A percentile compares a stretch with the other conserved stretches of the same genome.
These are phyloP conservation scores for Tipula unca DNA, from an alignment of 2,888 invertebrate genomes.

Conservation along the genomic window DNA sequence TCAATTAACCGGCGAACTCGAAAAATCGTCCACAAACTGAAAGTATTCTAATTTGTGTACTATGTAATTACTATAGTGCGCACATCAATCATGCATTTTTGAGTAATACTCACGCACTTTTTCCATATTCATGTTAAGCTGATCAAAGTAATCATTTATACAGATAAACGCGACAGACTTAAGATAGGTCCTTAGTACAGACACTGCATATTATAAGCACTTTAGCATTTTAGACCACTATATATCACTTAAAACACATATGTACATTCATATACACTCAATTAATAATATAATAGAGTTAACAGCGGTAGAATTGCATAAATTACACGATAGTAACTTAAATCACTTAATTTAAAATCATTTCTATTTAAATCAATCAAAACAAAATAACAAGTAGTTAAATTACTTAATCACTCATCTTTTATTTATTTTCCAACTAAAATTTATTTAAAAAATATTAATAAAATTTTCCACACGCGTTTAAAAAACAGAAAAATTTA, in stretches of 20 bases:
- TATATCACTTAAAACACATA: not conserved
- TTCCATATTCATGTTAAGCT: not conserved
- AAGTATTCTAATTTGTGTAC: too few species aligned
- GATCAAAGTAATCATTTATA: not conserved
- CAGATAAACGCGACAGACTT: not conserved
- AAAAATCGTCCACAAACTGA: too few species aligned
- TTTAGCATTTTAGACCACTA: not conserved
- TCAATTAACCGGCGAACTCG: too few species aligned
- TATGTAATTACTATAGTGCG: too few species aligned
- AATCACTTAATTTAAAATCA: not conserved
- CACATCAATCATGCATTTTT: not conserved
- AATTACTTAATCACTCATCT: not conserved
- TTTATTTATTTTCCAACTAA: not conserved
- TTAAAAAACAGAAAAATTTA: not conserved
- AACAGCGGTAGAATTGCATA: not conserved
- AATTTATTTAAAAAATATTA: not conserved
- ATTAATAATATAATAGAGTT: not conserved
- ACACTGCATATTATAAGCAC: not conserved
- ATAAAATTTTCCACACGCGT: not conserved
- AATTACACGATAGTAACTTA: not conserved
- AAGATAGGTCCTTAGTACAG: too few species aligned
- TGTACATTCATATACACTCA: not conserved
- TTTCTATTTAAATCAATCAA: not conserved
- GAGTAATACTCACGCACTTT: not conserved
- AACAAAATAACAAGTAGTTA: not conserved